phyloP scores from a whole-genome alignment of 2,113 vertebrate genomes.

The Nycticebus coucang region DNA sequence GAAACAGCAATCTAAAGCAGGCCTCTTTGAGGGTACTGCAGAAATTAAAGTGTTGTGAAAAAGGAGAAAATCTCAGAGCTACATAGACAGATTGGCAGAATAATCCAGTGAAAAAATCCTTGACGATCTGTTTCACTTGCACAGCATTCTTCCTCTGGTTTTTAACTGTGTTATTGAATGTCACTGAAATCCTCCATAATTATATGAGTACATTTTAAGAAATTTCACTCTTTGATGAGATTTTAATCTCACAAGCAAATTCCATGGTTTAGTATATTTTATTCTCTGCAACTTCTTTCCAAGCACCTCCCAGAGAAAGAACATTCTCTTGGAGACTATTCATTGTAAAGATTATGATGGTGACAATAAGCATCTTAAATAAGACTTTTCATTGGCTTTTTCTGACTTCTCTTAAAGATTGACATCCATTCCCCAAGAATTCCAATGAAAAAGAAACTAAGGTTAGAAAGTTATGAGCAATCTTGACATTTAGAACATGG shows the following conservation, averaged over 20 bases:
- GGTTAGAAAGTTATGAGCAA: not conserved
- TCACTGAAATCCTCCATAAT: not conserved
- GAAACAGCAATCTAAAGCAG: constrained; percentile 50
- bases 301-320: not conserved
- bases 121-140: not conserved
- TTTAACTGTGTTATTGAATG: not conserved
- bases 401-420: not conserved
- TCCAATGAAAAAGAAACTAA: not conserved
- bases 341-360: not conserved
- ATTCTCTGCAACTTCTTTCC: not conserved
- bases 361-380: not conserved
- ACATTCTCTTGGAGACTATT: not conserved
- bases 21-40: not conserved
- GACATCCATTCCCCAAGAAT: not conserved
- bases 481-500: not conserved
- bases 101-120: not conserved
- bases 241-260: not conserved
- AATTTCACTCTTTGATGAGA: not conserved
- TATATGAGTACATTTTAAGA: not conserved
- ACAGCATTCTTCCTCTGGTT: not conserved
- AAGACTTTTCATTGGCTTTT: not conserved
- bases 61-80: not conserved
- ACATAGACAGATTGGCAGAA: not conserved
- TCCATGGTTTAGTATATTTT: not conserved
- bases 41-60: not conserved